These are phyloP conservation scores for Orthosia incerta DNA, from an alignment of 2,888 invertebrate genomes.

Conservation along the genomic window DNA sequence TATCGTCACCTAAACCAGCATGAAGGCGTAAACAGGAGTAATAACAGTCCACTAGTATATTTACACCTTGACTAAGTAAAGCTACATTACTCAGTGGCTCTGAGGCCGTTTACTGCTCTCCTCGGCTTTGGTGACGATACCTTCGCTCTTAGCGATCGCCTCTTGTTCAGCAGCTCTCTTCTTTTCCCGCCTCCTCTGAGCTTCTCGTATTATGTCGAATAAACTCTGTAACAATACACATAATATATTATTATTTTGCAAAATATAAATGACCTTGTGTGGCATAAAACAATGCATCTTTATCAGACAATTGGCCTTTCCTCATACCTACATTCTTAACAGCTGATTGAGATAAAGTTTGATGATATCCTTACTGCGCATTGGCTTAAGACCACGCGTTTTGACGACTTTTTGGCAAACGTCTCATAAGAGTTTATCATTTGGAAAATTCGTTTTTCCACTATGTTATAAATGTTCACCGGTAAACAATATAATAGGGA, in stretches of 20 bases:
- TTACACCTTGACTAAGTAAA: constrained; percentile 65
- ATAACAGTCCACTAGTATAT: constrained; percentile 56
- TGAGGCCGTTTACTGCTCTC: constrained; percentile 81
- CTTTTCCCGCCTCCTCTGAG: constrained; percentile 84
- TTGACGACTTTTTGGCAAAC: not conserved
- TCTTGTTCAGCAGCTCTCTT: constrained; percentile 79
- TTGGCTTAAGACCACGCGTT: constrained; percentile 4
- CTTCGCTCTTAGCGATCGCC: constrained; percentile 77
- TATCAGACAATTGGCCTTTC: constrained; percentile 49
- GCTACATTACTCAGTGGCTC: constrained; percentile 76
- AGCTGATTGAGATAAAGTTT: constrained; percentile 56
- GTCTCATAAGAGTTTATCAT: not conserved
- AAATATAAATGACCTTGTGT: constrained; percentile 34
- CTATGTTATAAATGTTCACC: too few species aligned
- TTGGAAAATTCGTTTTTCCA: too few species aligned
- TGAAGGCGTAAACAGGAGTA: constrained; percentile 63
- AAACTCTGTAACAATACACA: constrained; percentile 80
- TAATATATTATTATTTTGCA: not conserved
- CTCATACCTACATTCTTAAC: constrained; percentile 29
- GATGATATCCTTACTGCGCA: constrained; percentile 30
- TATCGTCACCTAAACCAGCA: constrained; percentile 73
- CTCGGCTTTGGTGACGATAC: constrained; percentile 77
- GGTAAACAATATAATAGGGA: too few species aligned
- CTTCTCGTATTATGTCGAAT: constrained; percentile 87
- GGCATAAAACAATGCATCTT: constrained; percentile 30